Conservation (phyloP, 2,888 invertebrate species). For the Caprella mutica region DNA sequence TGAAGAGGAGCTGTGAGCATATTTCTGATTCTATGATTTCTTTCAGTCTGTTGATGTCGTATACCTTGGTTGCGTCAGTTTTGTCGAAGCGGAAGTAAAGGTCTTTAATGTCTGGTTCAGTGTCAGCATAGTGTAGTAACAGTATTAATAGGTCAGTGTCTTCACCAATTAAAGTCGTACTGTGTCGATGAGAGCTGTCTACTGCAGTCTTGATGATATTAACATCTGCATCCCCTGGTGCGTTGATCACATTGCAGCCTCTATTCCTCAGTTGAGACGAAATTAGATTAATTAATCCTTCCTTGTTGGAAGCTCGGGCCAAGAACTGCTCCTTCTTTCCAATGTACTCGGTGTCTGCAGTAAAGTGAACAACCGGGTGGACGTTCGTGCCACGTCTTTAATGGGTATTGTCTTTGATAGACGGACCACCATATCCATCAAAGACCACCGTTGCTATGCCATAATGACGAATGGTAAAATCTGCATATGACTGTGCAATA, state of each 20-base stretch:
- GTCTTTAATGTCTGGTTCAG: background rate
- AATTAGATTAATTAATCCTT: constrained; percentile 13
- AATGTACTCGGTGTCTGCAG: constrained; percentile 11
- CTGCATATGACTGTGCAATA: constrained; percentile 8
- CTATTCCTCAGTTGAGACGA: constrained; percentile 12
- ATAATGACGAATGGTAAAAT: constrained; percentile 4
- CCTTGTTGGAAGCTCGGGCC: constrained; percentile 4
- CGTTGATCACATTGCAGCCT: constrained; percentile 14
- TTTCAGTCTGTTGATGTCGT: background rate
- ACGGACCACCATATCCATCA: background rate
- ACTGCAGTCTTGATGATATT: constrained; percentile 17
- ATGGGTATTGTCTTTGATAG: background rate
- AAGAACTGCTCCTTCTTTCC: constrained; percentile 16
- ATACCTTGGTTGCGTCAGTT: background rate
- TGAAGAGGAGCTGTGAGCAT: constrained; percentile 5
- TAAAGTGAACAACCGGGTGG: too few relatives aligned
- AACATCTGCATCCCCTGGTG: constrained; percentile 25
- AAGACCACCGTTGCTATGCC: constrained; percentile 10
- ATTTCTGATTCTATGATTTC: constrained; percentile 1
- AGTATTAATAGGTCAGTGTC: constrained; percentile 10
- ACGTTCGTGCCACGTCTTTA: background rate
- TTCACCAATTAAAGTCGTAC: constrained; percentile 5
- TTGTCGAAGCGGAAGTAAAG: too few relatives aligned
- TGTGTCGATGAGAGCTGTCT: background rate
- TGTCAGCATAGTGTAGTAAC: background rate